Base-by-base conservation (phyloP, 2,888 invertebrate species). In the Agrochola circellaris region DNA sequence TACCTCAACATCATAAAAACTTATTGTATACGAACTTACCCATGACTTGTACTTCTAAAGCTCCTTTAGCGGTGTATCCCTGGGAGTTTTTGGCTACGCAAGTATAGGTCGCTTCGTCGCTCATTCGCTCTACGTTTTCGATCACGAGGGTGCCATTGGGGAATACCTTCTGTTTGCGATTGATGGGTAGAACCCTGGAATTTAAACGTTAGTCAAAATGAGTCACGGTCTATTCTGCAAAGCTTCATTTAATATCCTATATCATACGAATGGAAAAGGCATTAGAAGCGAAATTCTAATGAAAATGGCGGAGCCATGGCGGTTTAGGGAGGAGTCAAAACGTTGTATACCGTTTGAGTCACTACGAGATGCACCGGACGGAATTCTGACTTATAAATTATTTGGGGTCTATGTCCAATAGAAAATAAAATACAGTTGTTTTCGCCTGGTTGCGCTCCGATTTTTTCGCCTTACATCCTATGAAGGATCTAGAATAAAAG, bases 41-140 rank as follows among this genome's bases (percentile, higher is more conserved):
- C 98, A 99, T 99, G 75, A 99, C 99, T 98, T 98, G 98, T 81
- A 99, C 98, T 97, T 99, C 99, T 79, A 99, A 97, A 54, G 98
- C 98, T 91, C 98, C 98, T 83, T 98, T 97, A 61, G 99, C 99
- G 87, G 98, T 98, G 96, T 99, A 99, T 79, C 99, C 99, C 93
- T 99, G 99, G 23, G 98, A 98, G 95, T 99, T 99, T 93, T 98
- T 98, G 42, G 99, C 99, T 45, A 99, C 99, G 94, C 99, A 99
- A 0, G 98, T 99, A 96, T 99, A 99, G 0, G 98, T 98, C 15
- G 99, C 99, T 93, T 99, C 99, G 95, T 99, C 99, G 82, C 98
- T 98, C 91, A 98, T 97, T 68, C 99, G 97, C 95, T 99, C 99
- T 13, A 99, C 99, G 93, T 99, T 99, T 95, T 99, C 98, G 91